These are phyloP conservation scores for Ectropis grisescens DNA, from an alignment of 1,140 invertebrate genomes.

Conservation along the genomic window DNA sequence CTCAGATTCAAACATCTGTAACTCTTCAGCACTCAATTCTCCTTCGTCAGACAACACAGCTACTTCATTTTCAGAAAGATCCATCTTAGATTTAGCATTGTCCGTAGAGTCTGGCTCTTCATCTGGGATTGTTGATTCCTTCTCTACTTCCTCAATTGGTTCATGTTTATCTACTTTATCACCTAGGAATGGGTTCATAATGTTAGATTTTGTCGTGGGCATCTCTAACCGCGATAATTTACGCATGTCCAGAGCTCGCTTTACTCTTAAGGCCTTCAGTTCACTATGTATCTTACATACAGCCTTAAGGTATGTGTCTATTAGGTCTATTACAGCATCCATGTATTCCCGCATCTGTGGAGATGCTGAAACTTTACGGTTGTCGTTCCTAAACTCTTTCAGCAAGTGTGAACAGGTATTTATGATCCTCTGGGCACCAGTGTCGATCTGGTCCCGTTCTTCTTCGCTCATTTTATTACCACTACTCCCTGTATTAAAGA, in stretches of 20 bases:
- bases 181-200: constrained; percentile 37
- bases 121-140: too few species aligned
- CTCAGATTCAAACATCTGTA: constrained; percentile 91
- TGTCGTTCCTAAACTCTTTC: constrained; percentile 79
- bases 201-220: constrained; percentile 41
- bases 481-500: constrained; percentile 72
- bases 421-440: constrained; percentile 86
- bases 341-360: constrained; percentile 82
- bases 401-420: constrained; percentile 84
- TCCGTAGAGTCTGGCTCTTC: too few species aligned
- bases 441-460: constrained; percentile 88
- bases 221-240: constrained; percentile 81
- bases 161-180: constrained; percentile 25
- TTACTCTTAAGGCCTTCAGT: constrained; percentile 88
- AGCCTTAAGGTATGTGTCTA: constrained; percentile 85
- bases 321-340: constrained; percentile 78
- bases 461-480: constrained; percentile 81
- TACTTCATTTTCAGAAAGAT: constrained; percentile 50
- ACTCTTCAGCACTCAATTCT: constrained; percentile 85
- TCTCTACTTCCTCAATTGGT: background rate
- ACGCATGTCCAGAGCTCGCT: constrained; percentile 85
- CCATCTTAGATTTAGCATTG: constrained; percentile 33
- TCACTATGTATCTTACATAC: constrained; percentile 92
- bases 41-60: constrained; percentile 37
- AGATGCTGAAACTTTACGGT: constrained; percentile 64